Percentiles rank a stretch among this genome's conserved stretches.
Conservation (phyloP, 2,797 vertebrate species). For the Xiphophorus birchmanni region DNA sequence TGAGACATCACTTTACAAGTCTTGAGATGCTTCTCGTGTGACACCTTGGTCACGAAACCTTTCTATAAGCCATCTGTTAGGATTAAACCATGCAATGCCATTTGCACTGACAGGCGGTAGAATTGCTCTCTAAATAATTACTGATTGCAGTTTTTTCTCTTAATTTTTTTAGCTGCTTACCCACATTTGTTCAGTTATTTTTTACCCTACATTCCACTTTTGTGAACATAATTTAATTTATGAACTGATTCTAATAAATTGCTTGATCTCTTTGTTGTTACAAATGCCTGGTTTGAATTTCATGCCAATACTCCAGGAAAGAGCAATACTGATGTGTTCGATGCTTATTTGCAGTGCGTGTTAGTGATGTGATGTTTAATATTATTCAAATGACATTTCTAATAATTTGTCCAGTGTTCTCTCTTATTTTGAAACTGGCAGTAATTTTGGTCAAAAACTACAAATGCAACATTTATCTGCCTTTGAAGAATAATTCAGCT, state of each 20-base stretch:
- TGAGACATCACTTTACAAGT: no score
- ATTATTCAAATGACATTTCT: background rate
- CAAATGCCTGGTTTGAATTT: background rate
- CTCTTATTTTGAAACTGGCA: background rate
- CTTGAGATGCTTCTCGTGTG: background rate
- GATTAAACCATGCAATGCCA: background rate
- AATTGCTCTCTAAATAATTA: background rate
- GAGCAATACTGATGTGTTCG: background rate
- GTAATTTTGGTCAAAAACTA: background rate
- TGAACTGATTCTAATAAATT: background rate
- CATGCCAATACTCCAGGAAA: background rate
- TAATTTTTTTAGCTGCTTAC: background rate
- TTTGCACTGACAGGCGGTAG: background rate
- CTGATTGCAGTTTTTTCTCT: background rate
- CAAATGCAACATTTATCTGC: background rate
- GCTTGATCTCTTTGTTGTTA: background rate
- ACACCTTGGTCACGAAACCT: background rate
- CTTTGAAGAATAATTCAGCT: background rate
- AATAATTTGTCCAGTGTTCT: background rate
- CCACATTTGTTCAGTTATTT: background rate
- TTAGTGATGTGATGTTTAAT: background rate
- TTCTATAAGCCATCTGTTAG: background rate
- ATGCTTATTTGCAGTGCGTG: background rate
- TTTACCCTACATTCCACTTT: background rate
- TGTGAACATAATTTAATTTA: background rate